These are phyloP conservation scores for Muntiacus reevesi DNA, from an alignment of 2,113 vertebrate species.

Conservation along the genomic window DNA sequence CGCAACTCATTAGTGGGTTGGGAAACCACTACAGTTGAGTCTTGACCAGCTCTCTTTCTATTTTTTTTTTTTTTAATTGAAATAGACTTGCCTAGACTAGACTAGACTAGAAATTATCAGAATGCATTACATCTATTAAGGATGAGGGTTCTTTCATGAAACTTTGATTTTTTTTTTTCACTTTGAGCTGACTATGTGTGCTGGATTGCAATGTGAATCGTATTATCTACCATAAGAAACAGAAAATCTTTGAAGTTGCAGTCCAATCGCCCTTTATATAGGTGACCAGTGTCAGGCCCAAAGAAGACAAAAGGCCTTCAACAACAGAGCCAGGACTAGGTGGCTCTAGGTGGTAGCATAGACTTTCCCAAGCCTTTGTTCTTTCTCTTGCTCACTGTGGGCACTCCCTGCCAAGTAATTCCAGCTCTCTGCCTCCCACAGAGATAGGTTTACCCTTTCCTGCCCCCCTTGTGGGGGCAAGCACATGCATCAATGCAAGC, in stretches of 20 bases:
- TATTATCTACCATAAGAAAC: neutral
- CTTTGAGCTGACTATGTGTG: neutral
- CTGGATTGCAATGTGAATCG: neutral
- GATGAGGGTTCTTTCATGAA: neutral
- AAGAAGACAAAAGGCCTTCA: neutral
- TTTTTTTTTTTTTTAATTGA: neutral
- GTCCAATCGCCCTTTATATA: neutral
- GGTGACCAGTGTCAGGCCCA: neutral
- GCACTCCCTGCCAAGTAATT: neutral
- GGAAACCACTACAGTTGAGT: neutral
- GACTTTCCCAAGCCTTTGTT: neutral
- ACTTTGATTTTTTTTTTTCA: neutral
- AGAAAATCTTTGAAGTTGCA: neutral
- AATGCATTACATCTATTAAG: neutral
- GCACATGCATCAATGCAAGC: no score
- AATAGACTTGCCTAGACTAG: constrained; percentile 35
- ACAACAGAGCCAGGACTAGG: neutral
- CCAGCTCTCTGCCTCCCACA: neutral
- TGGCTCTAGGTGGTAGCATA: neutral
- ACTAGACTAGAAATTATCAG: neutral
- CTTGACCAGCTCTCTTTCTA: neutral
- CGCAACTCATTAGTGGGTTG: neutral
- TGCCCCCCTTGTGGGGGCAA: neutral
- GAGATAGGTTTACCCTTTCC: neutral
- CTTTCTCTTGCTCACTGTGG: neutral